A percentile compares a stretch with the other conserved stretches of the same genome.
phyloP scores from a whole-genome alignment of 2,888 invertebrate genomes.

The Leptothorax acervorum region DNA sequence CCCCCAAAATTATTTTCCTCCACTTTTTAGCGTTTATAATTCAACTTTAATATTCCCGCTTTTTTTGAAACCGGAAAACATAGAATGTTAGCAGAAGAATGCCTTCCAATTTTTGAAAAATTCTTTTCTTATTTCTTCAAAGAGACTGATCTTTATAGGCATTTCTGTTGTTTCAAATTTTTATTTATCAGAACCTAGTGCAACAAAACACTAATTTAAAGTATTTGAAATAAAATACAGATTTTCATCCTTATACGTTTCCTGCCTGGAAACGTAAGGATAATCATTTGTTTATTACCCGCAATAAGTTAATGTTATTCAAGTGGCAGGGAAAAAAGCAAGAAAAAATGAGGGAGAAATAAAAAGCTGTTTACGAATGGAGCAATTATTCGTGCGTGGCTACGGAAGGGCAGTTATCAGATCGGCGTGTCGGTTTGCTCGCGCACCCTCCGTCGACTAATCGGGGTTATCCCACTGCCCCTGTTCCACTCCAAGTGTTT shows the following conservation, averaged over 20 bases:
- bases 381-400: constrained; percentile 15
- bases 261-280: not conserved
- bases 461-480: constrained; percentile 50
- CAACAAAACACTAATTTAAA: not conserved
- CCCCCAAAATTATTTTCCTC: not conserved
- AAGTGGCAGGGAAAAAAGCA: not conserved
- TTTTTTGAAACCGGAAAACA: not conserved
- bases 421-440: constrained; percentile 26
- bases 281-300: not conserved
- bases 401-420: constrained; percentile 36
- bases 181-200: not conserved
- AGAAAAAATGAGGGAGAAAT: not conserved
- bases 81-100: not conserved
- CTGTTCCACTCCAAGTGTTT: constrained; percentile 24
- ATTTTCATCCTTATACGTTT: not conserved
- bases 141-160: not conserved
- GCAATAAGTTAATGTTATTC: not conserved
- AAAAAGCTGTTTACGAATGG: constrained; percentile 25
- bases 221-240: not conserved
- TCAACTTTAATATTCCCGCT: not conserved
- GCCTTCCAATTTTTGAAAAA: not conserved
- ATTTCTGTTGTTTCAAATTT: constrained; percentile 11
- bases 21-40: not conserved
- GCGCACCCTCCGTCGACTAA: constrained; percentile 18
- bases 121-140: not conserved